Base-by-base conservation (phyloP, 2,113 vertebrate genomes). In the Peromyscus leucopus region DNA sequence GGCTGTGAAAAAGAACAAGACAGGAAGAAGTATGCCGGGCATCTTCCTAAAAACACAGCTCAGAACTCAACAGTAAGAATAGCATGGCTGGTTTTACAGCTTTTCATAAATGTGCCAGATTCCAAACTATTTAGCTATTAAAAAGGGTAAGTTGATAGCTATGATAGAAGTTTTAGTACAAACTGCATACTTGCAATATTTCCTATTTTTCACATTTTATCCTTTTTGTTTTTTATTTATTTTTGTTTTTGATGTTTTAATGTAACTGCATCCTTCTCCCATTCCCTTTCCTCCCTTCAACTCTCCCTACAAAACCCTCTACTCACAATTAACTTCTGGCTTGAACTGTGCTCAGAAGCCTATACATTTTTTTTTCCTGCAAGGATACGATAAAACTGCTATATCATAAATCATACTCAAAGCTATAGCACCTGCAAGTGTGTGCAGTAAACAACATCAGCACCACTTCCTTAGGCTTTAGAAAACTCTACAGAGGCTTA, bases 401-500 rank as follows among this genome's bases (percentile, higher is more conserved):
- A 51, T 63, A 85, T 31, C 55, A 83, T 93, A 71, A 98, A 98
- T 97, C 65, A 94, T 69, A 69, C 2, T 71, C 90, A 63, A 80
- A 28, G 5, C 16, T 75, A 90, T 57, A 79, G 55, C 4, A 78
- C 28, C 48, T 92, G 19, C 63, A 88, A 85, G 15, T 28, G 31
- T 93, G 26, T 97, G 61, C 57, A 76, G 0, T 95, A 55, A 94
- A 95, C 6, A 19, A 65, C 72, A 96, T 2, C n/a, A 74, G 48
- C 97, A 51, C 95, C 87, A 89, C 83, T 94, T 10, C 11, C 1
- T 79, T 96, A 88, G 71, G 8, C 89, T 98, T 74, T 75, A 86
- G 42, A n/a, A 79, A 96, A 95, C 21, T 83, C 48, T 80, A 89
- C 42, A 31, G 90, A 65, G 51, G 96, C 57, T 24, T 93, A 92